Conservation (phyloP, 2,797 vertebrate genomes). For the Chaetodon trifasciatus region DNA sequence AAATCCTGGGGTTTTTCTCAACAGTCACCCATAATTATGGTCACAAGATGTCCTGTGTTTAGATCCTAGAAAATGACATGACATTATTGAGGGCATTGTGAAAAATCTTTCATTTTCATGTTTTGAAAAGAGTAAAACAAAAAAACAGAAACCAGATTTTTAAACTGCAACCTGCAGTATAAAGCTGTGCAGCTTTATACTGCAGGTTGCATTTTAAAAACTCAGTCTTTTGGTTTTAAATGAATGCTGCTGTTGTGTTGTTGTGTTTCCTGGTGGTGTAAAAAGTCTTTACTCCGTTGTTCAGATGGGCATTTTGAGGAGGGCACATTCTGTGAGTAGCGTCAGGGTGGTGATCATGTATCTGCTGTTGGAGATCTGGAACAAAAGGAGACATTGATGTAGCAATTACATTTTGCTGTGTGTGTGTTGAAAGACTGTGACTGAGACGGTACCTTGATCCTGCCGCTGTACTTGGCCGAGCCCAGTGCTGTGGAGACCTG, state of each 20-base stretch:
- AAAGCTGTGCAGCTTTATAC: neutral
- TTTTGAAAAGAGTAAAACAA: neutral
- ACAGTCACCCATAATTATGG: neutral
- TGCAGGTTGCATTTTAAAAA: neutral
- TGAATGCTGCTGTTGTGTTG: neutral
- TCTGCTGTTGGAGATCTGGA: slow-evolving; percentile 90
- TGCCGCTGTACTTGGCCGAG: slow-evolving; percentile 88
- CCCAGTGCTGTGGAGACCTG: slow-evolving; percentile 92
- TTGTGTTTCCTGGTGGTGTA: neutral
- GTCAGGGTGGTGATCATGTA: slow-evolving; percentile 89
- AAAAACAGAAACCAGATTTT: neutral
- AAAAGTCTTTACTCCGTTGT: neutral
- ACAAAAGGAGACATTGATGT: slow-evolving; percentile 36
- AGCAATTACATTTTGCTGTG: neutral
- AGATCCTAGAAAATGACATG: neutral
- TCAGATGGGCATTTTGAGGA: slow-evolving; percentile 86
- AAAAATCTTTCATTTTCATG: neutral
- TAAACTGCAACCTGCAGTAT: neutral
- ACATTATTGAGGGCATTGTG: neutral
- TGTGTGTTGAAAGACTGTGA: neutral
- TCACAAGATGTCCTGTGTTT: neutral
- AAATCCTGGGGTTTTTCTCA: neutral
- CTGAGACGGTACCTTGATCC: slow-evolving; percentile 89
- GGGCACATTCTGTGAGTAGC: slow-evolving; percentile 92
- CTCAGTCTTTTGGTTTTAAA: neutral